A percentile compares a stretch with the other conserved stretches of the same genome.
Conservation (phyloP, 1,140 invertebrate species). For the Calycopis cecrops region DNA sequence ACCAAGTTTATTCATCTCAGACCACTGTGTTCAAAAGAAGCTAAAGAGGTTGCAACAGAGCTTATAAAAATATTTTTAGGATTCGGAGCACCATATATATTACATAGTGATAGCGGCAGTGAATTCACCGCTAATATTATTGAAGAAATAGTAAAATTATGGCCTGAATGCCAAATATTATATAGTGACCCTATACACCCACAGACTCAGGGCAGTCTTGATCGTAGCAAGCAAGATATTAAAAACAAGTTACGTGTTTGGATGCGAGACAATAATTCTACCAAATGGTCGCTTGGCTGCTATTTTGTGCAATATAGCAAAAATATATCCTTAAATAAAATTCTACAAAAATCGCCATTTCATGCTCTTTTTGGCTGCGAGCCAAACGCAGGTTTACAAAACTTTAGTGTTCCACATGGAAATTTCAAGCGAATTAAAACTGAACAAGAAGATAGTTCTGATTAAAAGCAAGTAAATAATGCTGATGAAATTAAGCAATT, state of each 20-base stretch:
- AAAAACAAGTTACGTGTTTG: conserved; percentile 48
- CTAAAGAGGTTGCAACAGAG: conserved; percentile 34
- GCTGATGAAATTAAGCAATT: no score
- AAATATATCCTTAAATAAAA: conserved; percentile 19
- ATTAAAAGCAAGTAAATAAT: no score
- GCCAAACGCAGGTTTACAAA: no score
- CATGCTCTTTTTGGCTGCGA: conserved; percentile 16
- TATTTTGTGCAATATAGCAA: conserved; percentile 21
- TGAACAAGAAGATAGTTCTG: no score
- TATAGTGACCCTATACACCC: conserved; percentile 38
- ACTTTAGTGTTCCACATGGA: no score
- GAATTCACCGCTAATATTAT: conserved; percentile 56
- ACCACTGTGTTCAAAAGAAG: conserved; percentile 40
- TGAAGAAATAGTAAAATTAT: conserved; percentile 44
- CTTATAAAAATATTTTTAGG: conserved; percentile 40
- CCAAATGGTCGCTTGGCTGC: conserved; percentile 40
- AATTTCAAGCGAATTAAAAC: no score
- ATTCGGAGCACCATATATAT: conserved; percentile 47
- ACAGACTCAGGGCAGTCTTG: conserved; percentile 30
- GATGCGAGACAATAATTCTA: conserved; percentile 40
- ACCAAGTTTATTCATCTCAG: conserved; percentile 60
- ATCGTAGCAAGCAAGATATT: conserved; percentile 46
- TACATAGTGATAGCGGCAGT: conserved; percentile 49
- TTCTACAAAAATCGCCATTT: conserved; percentile 13
- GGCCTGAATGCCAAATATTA: conserved; percentile 52